Base-by-base conservation (phyloP, 1,140 invertebrate species). In the Lepidurus couesii region DNA sequence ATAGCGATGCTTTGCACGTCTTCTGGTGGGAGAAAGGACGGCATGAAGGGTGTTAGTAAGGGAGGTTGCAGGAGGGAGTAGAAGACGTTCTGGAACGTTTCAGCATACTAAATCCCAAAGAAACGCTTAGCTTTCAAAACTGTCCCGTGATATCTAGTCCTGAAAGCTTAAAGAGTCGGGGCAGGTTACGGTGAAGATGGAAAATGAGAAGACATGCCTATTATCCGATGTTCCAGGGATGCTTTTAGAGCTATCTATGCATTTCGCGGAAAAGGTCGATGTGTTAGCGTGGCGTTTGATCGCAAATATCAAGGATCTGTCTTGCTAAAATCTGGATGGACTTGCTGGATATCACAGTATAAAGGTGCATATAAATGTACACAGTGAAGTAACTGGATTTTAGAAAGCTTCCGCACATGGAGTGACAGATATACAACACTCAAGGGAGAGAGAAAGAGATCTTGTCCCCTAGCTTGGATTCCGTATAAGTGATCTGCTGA, bases 1-100 rank as follows among this genome's bases (percentile, higher is more conserved):
- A 65, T 65, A 65, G 53, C 53, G 53, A 65, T 65, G 53, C 53
- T 65, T 65, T 65, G 53, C 53, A 65, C 53, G n/a, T 65, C 53
- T 65, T 65, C 21, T 65, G 4, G 8, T 65, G 13, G 53, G 53
- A 3, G 53, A 65, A 65, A 65, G 1, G 53, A 16, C 16, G 21
- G 21, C 7, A 65, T 21, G 53, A 16, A 13, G 8, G 53, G 53
- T 7, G 53, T 53, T 53, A 11, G n/a, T 65, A 65, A n/a, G 21
- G 21, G 21, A 65, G 13, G 13, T 65, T 65, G 47, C 13, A 65
- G 13, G 53, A 34, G 34, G 3, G 34, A 34, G 34, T 34, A 4
- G 34, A 34, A 34, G 26, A 3, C 34, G 34, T 34, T 34, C 34
- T 34, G 34, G 34, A 34, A 34, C 34, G 34, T 4, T 34, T 3